Evolutionary conservation across 2,888 invertebrate genomes (phyloP).

Genomic region (Dromius quadrimaculatus): DNA sequence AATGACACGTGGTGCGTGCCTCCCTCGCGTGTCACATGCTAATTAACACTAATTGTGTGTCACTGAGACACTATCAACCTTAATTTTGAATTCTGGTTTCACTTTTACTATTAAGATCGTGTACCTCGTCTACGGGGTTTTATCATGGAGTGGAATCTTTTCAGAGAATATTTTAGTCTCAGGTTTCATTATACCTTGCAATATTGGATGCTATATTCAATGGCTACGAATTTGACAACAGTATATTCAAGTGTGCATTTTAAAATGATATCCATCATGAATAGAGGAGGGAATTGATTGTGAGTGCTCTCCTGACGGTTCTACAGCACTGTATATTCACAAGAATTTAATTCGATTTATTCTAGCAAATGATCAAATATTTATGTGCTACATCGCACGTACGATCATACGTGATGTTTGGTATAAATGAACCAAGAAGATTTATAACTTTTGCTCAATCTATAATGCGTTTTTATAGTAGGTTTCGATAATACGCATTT

Average conservation of each 20-base stretch:
- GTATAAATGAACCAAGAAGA: constrained; percentile 37
- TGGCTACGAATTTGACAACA: too few relatives aligned
- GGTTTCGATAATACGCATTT: constrained; percentile 50
- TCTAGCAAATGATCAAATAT: not conserved
- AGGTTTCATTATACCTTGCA: constrained; percentile 37
- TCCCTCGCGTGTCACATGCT: constrained; percentile 41
- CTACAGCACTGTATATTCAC: too few relatives aligned
- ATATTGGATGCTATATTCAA: too few relatives aligned
- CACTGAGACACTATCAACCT: constrained; percentile 49
- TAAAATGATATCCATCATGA: too few relatives aligned
- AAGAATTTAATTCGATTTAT: constrained; percentile 1
- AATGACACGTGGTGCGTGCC: constrained; percentile 35
- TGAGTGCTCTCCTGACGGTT: too few relatives aligned
- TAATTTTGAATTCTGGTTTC: constrained; percentile 51
- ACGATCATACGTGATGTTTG: constrained; percentile 1
- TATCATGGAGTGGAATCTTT: constrained; percentile 31
- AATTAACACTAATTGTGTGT: constrained; percentile 52
- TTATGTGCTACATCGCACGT: constrained; percentile 2
- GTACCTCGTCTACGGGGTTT: constrained; percentile 10
- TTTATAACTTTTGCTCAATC: constrained; percentile 37
- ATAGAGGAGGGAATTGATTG: too few relatives aligned
- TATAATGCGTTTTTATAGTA: constrained; percentile 50
- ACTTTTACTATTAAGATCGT: constrained; percentile 35
- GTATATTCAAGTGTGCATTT: too few relatives aligned
- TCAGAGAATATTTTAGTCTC: constrained; percentile 6